Conservation (phyloP, 2,797 vertebrate species). For the Molossus molossus region DNA sequence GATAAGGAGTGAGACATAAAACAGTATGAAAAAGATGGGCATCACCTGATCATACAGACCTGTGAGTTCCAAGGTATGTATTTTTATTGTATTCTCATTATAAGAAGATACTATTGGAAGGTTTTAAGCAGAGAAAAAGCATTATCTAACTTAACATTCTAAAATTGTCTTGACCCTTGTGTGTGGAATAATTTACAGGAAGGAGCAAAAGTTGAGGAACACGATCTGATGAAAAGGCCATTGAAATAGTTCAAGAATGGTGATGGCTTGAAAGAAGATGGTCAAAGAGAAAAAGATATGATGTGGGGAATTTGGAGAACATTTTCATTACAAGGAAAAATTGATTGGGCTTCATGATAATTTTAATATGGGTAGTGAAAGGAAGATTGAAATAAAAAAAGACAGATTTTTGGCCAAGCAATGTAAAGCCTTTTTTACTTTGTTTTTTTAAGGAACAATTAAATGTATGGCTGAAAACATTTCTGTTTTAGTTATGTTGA, state of each 20-base stretch:
- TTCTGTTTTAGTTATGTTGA: not conserved
- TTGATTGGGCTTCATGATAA: not conserved
- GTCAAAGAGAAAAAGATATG: conserved; percentile 9
- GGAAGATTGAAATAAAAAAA: not conserved
- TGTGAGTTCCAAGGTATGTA: not conserved
- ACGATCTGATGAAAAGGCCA: not conserved
- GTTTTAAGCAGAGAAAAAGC: not conserved
- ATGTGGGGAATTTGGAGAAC: not conserved
- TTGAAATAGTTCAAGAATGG: not conserved
- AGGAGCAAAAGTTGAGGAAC: not conserved
- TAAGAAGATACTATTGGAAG: not conserved
- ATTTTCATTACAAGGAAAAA: not conserved
- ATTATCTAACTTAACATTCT: not conserved
- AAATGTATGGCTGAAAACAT: not conserved
- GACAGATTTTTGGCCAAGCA: not conserved
- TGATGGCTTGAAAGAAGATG: not conserved
- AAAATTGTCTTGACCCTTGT: not conserved
- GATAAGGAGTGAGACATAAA: not conserved
- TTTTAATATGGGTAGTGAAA: not conserved
- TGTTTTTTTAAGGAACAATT: not conserved
- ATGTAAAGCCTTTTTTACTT: not conserved
- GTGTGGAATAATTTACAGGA: not conserved
- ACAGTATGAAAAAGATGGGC: not conserved
- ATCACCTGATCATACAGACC: not conserved
- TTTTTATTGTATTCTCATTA: not conserved